Conservation (phyloP, 2,113 vertebrate genomes). For the Pterocles burchelli region DNA sequence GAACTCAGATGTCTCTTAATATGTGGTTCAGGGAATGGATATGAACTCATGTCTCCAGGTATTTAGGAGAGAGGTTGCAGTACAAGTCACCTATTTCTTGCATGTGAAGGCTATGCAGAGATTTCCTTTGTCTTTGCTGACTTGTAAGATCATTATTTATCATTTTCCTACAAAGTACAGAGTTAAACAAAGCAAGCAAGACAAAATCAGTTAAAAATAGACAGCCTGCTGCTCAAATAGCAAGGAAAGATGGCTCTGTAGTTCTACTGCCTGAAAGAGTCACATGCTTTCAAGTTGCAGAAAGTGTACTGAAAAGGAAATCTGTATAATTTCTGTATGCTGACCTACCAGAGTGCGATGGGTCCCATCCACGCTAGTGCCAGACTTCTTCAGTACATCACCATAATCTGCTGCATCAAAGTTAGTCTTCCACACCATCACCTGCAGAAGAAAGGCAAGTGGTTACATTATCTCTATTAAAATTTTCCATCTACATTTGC, state of each 20-base stretch:
- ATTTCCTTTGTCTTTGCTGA: background rate
- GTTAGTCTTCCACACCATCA: conserved; percentile 97
- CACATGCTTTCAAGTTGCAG: background rate
- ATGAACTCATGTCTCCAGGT: background rate
- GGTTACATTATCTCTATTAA: background rate
- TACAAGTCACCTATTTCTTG: background rate
- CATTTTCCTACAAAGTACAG: background rate
- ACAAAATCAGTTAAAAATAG: background rate
- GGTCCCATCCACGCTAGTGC: conserved; percentile 21
- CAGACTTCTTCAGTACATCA: conserved; percentile 67
- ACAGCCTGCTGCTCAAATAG: background rate
- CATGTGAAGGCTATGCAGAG: background rate
- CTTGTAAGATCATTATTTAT: background rate
- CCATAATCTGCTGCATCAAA: conserved; percentile 79
- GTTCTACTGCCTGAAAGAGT: background rate
- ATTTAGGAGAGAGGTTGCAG: background rate
- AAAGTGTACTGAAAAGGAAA: background rate
- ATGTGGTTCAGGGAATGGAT: background rate
- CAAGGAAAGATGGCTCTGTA: background rate
- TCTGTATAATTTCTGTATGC: rapidly evolving
- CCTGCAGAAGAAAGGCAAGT: conserved; percentile 73
- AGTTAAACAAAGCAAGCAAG: background rate
- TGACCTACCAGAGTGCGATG: conserved; percentile 51
- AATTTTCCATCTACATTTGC: background rate
- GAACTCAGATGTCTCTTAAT: background rate